Evolutionary conservation across 2,113 vertebrate species (phyloP), one percentile per base, ranked within the genome.

Genomic region (Cavia porcellus): DNA sequence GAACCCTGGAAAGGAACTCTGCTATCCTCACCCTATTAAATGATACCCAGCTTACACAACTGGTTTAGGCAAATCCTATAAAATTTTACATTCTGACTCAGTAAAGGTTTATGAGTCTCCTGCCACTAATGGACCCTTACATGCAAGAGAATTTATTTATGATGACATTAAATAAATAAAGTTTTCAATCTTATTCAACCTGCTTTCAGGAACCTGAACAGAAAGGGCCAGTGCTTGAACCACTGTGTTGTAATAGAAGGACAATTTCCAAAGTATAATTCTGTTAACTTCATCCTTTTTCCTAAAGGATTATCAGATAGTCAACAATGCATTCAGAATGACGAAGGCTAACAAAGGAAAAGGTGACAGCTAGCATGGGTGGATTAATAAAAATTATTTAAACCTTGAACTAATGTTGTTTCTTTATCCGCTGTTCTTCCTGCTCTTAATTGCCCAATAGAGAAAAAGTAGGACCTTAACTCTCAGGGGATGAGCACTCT

Each of bases 391-490:
- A 68, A 87, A 52, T 62, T 86, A 28, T 35, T n/a, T 8, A 96
- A 93, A 95, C n/a, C 6, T 90, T 75, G 1, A 77, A 86, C 85
- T 55, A 84, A 55, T n/a, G 2, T 45, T 93, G n/a, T 72, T 47
- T 50, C 32, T 10, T 45, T 86, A 85, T 12, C n/a, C n/a, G 35
- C 59, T 52, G 19, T 95, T 30, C 30, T 94, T 83, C 1, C 9
- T 38, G 81, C 24, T 77, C 45, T 87, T 95, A 80, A 80, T 57
- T 95, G 74, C 14, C 52, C 28, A 64, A 74, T 90, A 55, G 17
- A 70, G 82, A 50, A 80, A 94, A 97, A 97, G 94, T 32, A 95
- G 17, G 35, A 88, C 15, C 35, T 92, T 90, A 82, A 86, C 20
- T 97, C 91, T 30, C 0, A 0, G 11, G 50, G 72, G 86, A 57